Percentiles rank a stretch among this genome's conserved stretches.
These are phyloP conservation scores for Megalops atlanticus DNA, from an alignment of 2,113 vertebrate species.

Conservation along the genomic window DNA sequence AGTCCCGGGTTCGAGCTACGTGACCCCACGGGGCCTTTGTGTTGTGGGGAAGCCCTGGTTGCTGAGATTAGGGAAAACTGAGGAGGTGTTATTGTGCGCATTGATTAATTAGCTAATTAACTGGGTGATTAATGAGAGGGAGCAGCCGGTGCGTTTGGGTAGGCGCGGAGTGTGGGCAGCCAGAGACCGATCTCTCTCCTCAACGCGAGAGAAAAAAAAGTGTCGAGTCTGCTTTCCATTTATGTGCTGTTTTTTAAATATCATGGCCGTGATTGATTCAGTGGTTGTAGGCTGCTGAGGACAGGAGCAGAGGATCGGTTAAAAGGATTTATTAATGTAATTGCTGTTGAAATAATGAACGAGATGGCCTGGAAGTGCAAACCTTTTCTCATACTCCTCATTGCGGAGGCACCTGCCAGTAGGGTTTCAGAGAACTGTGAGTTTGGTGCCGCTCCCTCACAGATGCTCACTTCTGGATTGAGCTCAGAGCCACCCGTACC, in stretches of 20 bases:
- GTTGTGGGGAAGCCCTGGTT: conserved; percentile 30
- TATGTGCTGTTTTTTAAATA: conserved; percentile 35
- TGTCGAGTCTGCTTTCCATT: conserved; percentile 39
- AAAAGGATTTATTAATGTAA: conserved; percentile 24
- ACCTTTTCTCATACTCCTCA: too few relatives aligned
- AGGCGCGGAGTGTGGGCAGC: conserved; percentile 38
- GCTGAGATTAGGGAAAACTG: conserved; percentile 20
- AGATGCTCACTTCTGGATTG: too few relatives aligned
- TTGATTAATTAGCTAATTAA: conserved; percentile 56
- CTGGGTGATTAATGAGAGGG: conserved; percentile 48
- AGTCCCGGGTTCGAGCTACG: not conserved
- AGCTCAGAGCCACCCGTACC: too few relatives aligned
- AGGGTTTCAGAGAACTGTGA: too few relatives aligned
- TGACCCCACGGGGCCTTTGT: not conserved
- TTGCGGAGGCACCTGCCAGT: too few relatives aligned
- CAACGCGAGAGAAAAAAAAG: conserved; percentile 29
- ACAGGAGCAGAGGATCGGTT: not conserved
- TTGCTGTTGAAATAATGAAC: conserved; percentile 43
- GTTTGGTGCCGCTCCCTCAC: too few relatives aligned
- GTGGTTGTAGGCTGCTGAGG: conserved; percentile 22
- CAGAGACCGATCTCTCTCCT: conserved; percentile 30
- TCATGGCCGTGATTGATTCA: conserved; percentile 40
- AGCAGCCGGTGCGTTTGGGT: not conserved
- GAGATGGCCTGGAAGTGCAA: conserved; percentile 22
- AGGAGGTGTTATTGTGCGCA: conserved; percentile 34